phyloP scores from a whole-genome alignment of 2,888 invertebrate species.

The Kryphioiulus occultus region DNA sequence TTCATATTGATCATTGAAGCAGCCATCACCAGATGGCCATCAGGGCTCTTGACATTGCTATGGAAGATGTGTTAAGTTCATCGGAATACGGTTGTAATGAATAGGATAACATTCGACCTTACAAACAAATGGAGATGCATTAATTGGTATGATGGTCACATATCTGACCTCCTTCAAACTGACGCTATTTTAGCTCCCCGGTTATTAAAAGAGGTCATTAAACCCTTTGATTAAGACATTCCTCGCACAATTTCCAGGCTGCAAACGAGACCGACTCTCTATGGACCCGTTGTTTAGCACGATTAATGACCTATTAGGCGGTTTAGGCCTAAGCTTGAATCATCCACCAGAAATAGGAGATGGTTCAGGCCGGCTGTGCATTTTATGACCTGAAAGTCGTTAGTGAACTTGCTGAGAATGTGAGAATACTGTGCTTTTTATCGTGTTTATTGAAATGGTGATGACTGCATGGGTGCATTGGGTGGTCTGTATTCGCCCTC shows the following conservation, averaged over 20 bases:
- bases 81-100: background rate
- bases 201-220: slow-evolving; percentile 17
- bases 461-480: background rate
- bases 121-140: background rate
- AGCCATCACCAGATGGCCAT: background rate
- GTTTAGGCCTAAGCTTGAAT: background rate
- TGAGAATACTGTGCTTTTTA: background rate
- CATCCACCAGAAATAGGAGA: background rate
- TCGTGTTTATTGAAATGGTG: background rate
- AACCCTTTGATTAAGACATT: slow-evolving; percentile 26
- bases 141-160: background rate
- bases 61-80: background rate
- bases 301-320: slow-evolving; percentile 28
- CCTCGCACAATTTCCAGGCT: too few relatives aligned
- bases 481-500: too few relatives aligned
- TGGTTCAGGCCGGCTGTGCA: background rate
- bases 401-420: background rate
- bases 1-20: background rate
- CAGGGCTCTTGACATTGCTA: background rate
- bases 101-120: background rate
- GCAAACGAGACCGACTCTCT: background rate
- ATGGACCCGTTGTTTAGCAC: background rate
- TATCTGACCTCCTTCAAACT: background rate
- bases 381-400: background rate
- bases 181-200: background rate